These are phyloP conservation scores for Phalacrocorax carbo DNA, from an alignment of 2,113 vertebrate genomes.

Conservation along the genomic window DNA sequence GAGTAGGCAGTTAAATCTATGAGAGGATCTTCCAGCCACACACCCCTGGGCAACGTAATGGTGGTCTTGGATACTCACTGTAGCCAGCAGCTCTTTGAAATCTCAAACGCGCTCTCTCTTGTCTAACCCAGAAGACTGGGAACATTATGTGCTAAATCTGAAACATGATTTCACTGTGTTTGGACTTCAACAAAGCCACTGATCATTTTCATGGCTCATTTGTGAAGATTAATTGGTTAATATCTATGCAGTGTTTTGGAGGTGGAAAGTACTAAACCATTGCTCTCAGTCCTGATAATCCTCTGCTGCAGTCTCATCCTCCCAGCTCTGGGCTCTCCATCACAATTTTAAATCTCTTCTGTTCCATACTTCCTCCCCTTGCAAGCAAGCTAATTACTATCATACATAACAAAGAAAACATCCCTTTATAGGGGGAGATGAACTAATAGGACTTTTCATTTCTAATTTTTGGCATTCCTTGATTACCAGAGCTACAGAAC, in stretches of 20 bases:
- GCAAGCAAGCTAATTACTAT: neutral
- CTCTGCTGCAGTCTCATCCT: neutral
- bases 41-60: neutral
- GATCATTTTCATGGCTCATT: slow-evolving; percentile 49
- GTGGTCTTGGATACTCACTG: neutral
- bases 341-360: slow-evolving; percentile 31
- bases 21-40: neutral
- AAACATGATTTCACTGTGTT: slow-evolving; percentile 5
- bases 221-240: slow-evolving; percentile 41
- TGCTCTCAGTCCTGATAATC: neutral
- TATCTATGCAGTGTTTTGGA: slow-evolving; percentile 28
- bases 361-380: neutral
- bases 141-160: neutral
- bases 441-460: neutral
- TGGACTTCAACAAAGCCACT: slow-evolving; percentile 24
- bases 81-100: neutral
- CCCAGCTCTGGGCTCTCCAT: neutral
- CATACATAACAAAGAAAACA: slow-evolving; percentile 1
- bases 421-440: neutral
- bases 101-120: neutral
- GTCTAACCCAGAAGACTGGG: neutral
- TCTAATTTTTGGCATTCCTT: neutral
- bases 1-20: neutral
- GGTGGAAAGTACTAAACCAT: neutral
- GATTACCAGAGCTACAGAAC: neutral